Percentiles rank a stretch among this genome's conserved stretches.
These are phyloP conservation scores for Liodrosophila aerea DNA, from an alignment of 2,888 invertebrate species.

Conservation along the genomic window DNA sequence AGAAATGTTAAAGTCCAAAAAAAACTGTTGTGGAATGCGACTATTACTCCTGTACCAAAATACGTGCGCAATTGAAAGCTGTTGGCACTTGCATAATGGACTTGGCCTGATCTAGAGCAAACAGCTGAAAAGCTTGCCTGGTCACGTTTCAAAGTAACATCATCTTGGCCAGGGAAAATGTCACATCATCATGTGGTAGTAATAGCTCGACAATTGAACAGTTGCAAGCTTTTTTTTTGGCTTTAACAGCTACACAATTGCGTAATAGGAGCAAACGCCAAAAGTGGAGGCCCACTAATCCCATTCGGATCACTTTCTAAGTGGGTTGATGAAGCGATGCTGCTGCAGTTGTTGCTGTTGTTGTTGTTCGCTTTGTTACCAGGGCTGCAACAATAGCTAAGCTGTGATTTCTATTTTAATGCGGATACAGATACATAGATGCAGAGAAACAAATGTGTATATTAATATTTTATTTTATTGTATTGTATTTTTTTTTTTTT, in stretches of 20 bases:
- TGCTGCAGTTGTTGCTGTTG: conserved; percentile 8
- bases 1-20: no score
- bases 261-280: conserved; percentile 29
- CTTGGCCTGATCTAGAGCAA: neutral
- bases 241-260: conserved; percentile 16
- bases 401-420: conserved; percentile 62
- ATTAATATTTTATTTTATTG: conserved; percentile 17
- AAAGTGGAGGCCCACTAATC: conserved; percentile 48
- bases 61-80: neutral
- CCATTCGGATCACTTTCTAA: conserved; percentile 69
- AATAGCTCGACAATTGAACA: conserved; percentile 4
- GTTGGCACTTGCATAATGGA: neutral
- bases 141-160: conserved; percentile 34
- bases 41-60: neutral
- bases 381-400: conserved; percentile 1
- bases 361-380: neutral
- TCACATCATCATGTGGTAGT: conserved; percentile 38
- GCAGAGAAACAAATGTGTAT: conserved; percentile 7
- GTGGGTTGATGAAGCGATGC: conserved; percentile 24
- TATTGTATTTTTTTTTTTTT: conserved; percentile 1
- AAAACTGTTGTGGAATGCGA: no score
- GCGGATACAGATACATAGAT: conserved; percentile 25
- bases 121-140: conserved; percentile 10
- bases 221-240: conserved; percentile 12
- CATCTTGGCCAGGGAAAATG: conserved; percentile 26